These are phyloP conservation scores for Rhinella marina DNA, from an alignment of 2,797 vertebrate genomes.

Conservation along the genomic window DNA sequence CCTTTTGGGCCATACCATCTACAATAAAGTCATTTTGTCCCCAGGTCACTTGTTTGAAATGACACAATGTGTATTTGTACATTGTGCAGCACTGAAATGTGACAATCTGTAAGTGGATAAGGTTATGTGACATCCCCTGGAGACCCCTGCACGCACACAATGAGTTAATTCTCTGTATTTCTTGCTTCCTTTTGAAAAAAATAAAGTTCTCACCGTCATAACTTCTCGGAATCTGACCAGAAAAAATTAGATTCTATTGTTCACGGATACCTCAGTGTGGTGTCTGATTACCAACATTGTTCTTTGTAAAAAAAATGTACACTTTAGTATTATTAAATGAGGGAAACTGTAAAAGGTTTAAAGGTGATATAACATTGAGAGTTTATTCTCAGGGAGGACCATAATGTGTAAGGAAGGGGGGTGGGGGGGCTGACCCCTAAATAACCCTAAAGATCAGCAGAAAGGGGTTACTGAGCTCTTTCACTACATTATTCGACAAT, in stretches of 20 bases:
- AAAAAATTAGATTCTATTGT: not conserved
- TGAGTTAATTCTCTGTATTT: not conserved
- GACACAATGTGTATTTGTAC: constrained; percentile 11
- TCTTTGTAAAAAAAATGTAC: not conserved
- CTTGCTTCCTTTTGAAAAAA: not conserved
- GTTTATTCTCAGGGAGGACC: not conserved
- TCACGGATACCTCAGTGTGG: not conserved
- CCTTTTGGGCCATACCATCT: constrained; percentile 21
- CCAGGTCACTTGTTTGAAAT: constrained; percentile 50
- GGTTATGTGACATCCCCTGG: not conserved
- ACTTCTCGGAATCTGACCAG: not conserved
- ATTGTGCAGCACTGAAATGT: not conserved
- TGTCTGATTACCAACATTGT: not conserved
- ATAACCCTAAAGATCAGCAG: not conserved
- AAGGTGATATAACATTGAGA: not conserved
- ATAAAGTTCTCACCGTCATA: not conserved
- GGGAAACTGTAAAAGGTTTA: not conserved
- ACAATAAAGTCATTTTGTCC: constrained; percentile 38
- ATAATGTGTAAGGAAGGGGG: not conserved
- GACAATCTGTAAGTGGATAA: constrained; percentile 1
- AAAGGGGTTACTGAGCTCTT: not conserved
- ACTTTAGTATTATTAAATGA: not conserved
- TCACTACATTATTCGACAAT: not conserved
- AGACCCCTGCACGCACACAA: not conserved
- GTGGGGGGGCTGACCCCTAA: no score